Conservation (phyloP, 1,140 invertebrate species). For the Lysiphlebus fabarum region DNA sequence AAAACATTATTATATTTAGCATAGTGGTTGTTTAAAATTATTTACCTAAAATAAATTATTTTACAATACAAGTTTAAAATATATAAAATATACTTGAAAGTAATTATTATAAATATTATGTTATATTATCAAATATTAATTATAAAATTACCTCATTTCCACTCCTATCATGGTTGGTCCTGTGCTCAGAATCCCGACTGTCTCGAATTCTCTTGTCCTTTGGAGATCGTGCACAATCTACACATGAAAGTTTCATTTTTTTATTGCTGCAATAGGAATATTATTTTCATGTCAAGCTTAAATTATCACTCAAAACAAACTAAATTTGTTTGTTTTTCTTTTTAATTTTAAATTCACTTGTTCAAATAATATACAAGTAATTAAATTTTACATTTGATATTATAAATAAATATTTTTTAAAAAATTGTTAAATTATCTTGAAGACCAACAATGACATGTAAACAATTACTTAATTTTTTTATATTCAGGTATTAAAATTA, state of each 20-base stretch:
- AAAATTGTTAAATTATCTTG: too few species aligned
- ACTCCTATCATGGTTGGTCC: slow-evolving; percentile 81
- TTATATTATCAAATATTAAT: neutral
- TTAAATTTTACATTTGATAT: neutral
- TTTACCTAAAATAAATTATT: too few species aligned
- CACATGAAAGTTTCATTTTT: slow-evolving; percentile 43
- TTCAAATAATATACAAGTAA: neutral
- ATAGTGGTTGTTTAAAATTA: too few species aligned
- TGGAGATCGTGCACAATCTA: slow-evolving; percentile 75
- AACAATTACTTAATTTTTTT: too few species aligned
- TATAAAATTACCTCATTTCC: slow-evolving; percentile 63
- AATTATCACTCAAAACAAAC: neutral
- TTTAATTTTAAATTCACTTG: slow-evolving; percentile 24
- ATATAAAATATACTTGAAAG: too few species aligned
- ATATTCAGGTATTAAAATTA: slow-evolving; percentile 8
- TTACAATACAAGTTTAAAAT: too few species aligned
- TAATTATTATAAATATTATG: slow-evolving; percentile 13
- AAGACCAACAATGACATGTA: too few species aligned
- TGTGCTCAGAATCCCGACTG: slow-evolving; percentile 74
- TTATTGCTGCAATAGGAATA: neutral
- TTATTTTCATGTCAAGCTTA: neutral
- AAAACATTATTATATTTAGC: too few species aligned
- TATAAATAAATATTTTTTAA: too few species aligned
- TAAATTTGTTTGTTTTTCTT: slow-evolving; percentile 38
- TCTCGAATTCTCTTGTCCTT: slow-evolving; percentile 78